Base-by-base conservation (phyloP, 2,113 vertebrate genomes). In the Solenodon paradoxus region DNA sequence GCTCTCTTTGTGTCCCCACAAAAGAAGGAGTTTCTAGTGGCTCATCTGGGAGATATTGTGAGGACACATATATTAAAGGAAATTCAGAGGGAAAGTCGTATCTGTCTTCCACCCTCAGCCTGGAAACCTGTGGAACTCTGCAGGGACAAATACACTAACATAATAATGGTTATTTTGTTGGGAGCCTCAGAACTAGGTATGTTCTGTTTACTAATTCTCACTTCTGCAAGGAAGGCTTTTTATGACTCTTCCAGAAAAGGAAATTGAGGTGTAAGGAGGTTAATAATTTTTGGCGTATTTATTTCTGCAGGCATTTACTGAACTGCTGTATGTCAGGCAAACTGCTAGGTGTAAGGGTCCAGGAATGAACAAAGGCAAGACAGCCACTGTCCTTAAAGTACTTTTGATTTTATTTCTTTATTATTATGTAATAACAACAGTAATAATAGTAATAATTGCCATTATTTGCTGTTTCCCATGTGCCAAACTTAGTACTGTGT, bases 1-100 rank as follows among this genome's bases (percentile, higher is more conserved):
- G 22, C 49, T 96, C 47, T 0, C 0, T 32, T 51, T 0, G 0
- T 45, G 82, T 1, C 0, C 66, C 0, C 0, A 35, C 92, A 77
- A 88, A 92, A 63, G 93, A 55, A 88, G 94, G 93, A n/a, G 88
- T 49, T 95, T 74, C 5, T 89, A 49, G 26, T 77, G 1, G 75
- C 83, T 96, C 22, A 17, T 61, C 51, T 82, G 16, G 68, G 81
- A 15, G n/a, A 26, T 69, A 51, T 53, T 22, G n/a, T 79, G 26
- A 77, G 89, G 55, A 77, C 59, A 10, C 84, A 95, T 38, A 42
- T 79, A 84, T 22, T 35, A 69, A 89, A 42, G 81, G 63, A 89
- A 84, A 28, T 78, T 40, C 7, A 9, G 40, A 94, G 57, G 74
- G 71, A 89, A 79, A 89, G 17, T 69, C 45, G 0, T 2, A 0